A percentile compares a stretch with the other conserved stretches of the same genome.
These are phyloP conservation scores for Pseudonaja textilis DNA, from an alignment of 2,113 vertebrate species.

Conservation along the genomic window DNA sequence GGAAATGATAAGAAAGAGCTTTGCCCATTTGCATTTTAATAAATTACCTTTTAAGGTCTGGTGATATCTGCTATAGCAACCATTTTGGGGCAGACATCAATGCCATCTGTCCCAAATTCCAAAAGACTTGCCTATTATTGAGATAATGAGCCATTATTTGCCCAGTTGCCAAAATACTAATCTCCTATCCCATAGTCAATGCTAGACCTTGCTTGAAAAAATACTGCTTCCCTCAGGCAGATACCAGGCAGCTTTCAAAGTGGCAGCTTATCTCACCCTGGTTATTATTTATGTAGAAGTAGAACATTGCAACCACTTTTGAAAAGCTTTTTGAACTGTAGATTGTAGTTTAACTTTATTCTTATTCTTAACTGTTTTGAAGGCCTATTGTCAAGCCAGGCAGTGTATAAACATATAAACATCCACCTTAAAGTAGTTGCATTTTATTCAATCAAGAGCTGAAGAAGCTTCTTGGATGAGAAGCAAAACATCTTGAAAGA, in stretches of 20 bases:
- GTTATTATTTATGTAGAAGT: not conserved
- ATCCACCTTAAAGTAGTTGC: not conserved
- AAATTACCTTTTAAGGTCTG: not conserved
- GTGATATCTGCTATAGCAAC: not conserved
- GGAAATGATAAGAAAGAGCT: too few relatives aligned
- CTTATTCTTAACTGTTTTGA: not conserved
- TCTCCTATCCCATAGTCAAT: too few relatives aligned
- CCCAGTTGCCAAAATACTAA: too few relatives aligned
- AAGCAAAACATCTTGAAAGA: too few relatives aligned
- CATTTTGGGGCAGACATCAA: not conserved
- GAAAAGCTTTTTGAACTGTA: not conserved
- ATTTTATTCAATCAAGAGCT: not conserved
- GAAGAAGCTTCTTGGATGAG: too few relatives aligned
- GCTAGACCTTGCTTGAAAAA: not conserved
- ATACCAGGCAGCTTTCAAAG: not conserved
- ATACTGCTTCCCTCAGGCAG: not conserved
- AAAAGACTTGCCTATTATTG: not conserved
- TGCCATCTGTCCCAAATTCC: not conserved
- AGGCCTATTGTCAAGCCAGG: not conserved
- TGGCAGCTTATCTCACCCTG: not conserved
- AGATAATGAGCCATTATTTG: too few relatives aligned
- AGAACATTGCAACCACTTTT: not conserved
- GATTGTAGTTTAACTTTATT: not conserved
- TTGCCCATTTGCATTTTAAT: too few relatives aligned
- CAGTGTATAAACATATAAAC: not conserved